Conservation (phyloP, 2,113 vertebrate species). For the Tupaia tana region DNA sequence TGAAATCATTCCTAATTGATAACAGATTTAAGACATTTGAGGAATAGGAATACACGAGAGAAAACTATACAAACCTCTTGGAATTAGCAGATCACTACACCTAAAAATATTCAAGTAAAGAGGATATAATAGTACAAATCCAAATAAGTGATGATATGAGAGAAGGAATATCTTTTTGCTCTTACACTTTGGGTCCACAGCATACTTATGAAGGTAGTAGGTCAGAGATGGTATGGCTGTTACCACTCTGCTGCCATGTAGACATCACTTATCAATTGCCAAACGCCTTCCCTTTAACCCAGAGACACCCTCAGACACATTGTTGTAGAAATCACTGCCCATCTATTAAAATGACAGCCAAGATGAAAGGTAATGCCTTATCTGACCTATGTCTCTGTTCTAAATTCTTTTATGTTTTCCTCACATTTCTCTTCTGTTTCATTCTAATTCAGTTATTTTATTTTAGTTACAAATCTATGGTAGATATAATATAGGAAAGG, state of each 20-base stretch:
- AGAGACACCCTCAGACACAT: neutral
- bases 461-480: neutral
- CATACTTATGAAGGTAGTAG: neutral
- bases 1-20: neutral
- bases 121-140: neutral
- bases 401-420: neutral
- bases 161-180: neutral
- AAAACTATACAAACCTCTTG: neutral
- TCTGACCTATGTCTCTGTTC: neutral
- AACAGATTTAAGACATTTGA: conserved; percentile 27
- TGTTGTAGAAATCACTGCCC: neutral
- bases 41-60: neutral
- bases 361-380: neutral
- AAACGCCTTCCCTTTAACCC: neutral
- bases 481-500: neutral
- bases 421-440: neutral
- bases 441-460: neutral
- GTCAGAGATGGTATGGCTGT: neutral
- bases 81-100: neutral
- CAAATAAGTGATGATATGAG: neutral
- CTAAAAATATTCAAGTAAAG: neutral
- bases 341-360: neutral
- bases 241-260: neutral
- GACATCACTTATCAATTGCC: neutral
- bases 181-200: neutral